Evolutionary conservation across 2,113 vertebrate species (phyloP).

Genomic region (Laterallus jamaicensis): DNA sequence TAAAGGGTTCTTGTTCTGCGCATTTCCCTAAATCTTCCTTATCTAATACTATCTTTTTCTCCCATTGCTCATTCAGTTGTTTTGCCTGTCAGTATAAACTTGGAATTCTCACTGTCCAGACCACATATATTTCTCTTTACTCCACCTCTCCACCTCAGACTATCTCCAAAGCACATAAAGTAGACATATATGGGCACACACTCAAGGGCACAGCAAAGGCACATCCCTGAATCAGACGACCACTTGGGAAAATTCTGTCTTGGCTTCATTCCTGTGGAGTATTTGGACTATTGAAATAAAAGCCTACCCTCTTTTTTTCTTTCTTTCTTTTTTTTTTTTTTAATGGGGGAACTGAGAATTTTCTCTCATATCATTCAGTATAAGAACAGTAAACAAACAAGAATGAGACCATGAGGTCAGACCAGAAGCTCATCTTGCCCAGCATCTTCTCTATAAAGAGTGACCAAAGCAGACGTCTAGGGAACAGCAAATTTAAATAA

Average conservation of each 20-base stretch:
- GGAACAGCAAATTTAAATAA: conserved; percentile 42
- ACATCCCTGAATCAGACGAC: not conserved
- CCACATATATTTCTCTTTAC: not conserved
- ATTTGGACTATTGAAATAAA: not conserved
- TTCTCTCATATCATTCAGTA: not conserved
- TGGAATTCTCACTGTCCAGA: not conserved
- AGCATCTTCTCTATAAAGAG: not conserved
- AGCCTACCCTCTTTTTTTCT: rapidly evolving
- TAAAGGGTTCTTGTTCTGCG: not conserved
- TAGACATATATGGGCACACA: not conserved
- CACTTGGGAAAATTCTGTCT: not conserved
- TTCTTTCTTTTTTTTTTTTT: not conserved
- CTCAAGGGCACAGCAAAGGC: not conserved
- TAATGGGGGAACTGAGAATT: not conserved
- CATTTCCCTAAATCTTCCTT: not conserved
- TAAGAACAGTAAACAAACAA: conserved; percentile 37
- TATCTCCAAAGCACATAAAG: not conserved
- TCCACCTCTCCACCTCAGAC: not conserved
- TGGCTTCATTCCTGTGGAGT: not conserved
- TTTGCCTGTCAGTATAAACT: not conserved
- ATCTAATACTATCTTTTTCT: not conserved
- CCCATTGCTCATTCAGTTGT: not conserved
- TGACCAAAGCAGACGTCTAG: conserved; percentile 50
- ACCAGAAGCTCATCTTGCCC: not conserved
- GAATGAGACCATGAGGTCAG: not conserved